Conservation (phyloP, 2,113 vertebrate species). For the Columbina picui region DNA sequence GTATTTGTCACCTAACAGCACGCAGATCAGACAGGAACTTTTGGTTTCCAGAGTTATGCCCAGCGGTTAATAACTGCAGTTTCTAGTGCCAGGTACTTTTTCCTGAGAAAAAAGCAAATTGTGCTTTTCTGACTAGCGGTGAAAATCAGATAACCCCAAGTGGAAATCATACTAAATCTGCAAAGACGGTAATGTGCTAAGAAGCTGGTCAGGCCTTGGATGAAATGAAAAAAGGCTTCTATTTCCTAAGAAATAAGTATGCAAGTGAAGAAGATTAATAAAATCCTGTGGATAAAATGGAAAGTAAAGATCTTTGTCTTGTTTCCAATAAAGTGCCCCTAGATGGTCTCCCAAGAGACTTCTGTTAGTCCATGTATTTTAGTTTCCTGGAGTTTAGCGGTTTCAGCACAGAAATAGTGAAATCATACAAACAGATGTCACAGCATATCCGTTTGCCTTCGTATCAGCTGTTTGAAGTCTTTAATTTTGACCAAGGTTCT, state of each 20-base stretch:
- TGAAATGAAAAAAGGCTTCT: background rate
- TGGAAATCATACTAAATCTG: background rate
- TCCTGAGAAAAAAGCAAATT: background rate
- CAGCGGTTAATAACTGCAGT: conserved; percentile 33
- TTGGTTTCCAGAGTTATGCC: conserved; percentile 40
- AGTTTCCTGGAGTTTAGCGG: background rate
- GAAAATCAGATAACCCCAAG: background rate
- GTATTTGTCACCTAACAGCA: conserved; percentile 16
- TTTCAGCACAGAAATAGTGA: background rate
- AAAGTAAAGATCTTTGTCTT: background rate
- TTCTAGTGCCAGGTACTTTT: conserved; percentile 33
- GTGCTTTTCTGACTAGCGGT: background rate
- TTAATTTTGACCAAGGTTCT: background rate
- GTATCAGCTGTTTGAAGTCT: background rate
- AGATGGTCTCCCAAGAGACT: background rate
- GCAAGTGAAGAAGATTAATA: background rate
- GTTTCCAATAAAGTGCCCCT: background rate
- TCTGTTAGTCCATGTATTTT: background rate
- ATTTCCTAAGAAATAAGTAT: background rate
- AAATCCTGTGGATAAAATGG: background rate
- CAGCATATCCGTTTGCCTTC: background rate
- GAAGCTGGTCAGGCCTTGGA: background rate
- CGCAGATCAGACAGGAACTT: conserved; percentile 29
- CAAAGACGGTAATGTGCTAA: background rate
- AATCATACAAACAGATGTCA: background rate